phyloP scores from a whole-genome alignment of 2,888 invertebrate genomes.

The Napeogenes inachia region DNA sequence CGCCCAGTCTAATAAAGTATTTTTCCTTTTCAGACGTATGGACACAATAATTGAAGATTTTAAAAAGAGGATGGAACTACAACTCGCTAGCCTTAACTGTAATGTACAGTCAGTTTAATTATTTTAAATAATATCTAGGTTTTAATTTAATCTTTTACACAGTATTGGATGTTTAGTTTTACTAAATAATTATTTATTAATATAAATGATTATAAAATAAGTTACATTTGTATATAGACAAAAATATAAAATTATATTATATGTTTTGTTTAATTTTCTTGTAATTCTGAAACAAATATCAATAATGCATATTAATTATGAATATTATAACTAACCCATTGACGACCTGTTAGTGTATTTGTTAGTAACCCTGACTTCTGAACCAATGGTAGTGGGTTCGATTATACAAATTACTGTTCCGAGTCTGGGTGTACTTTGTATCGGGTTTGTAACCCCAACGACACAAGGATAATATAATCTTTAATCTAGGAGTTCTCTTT shows the following conservation, averaged over 20 bases:
- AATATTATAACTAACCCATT: too few species aligned
- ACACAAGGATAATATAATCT: too few species aligned
- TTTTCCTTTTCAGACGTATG: slow-evolving; percentile 72
- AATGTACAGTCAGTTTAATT: slow-evolving; percentile 62
- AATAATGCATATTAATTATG: too few species aligned
- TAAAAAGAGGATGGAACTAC: slow-evolving; percentile 82
- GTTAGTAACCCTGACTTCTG: too few species aligned
- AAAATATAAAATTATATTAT: slow-evolving; percentile 29
- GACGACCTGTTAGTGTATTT: too few species aligned
- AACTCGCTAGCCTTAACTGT: slow-evolving; percentile 80
- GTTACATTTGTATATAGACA: slow-evolving; percentile 33
- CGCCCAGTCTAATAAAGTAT: not conserved
- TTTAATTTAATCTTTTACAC: slow-evolving; percentile 14
- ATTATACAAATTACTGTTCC: too few species aligned
- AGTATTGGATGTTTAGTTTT: slow-evolving; percentile 6
- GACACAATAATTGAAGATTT: slow-evolving; percentile 80
- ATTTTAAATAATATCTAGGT: slow-evolving; percentile 8
- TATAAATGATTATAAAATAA: slow-evolving; percentile 22
- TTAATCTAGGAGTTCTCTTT: too few species aligned
- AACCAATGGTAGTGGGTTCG: too few species aligned
- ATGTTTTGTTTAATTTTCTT: slow-evolving; percentile 34
- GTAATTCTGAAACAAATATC: slow-evolving; percentile 46
- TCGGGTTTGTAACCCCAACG: too few species aligned
- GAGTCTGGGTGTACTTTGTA: too few species aligned
- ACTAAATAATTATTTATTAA: slow-evolving; percentile 16